Evolutionary conservation across 2,888 invertebrate genomes (phyloP), one percentile per base, ranked within the genome.

Genomic region (Drepanosiphum platanoidis): DNA sequence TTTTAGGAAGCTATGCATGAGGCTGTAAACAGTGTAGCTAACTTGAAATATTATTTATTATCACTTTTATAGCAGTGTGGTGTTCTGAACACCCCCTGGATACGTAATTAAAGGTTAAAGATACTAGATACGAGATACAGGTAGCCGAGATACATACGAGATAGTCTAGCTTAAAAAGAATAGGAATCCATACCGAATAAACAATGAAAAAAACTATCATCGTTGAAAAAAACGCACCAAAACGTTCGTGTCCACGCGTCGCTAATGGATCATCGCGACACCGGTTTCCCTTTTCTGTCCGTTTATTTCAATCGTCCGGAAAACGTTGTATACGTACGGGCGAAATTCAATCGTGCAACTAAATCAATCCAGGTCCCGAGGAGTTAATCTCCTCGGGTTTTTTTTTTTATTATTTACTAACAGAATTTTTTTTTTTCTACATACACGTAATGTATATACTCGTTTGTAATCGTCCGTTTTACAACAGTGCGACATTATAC

Each of bases 341-440:
- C 13, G 30, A 78, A 66, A 66, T 32, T 66, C 22, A 32, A 32
- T 66, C 30, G 22, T 66, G 30, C 61, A 18, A 78, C n/a, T 68
- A 46, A 79, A 46, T 42, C 46, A 66, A 42, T 39, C 46, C 13
- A 71, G 39, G 30, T 30, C 77, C 27, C n/a, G 4, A 18, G 30
- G 11, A 11, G 64, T 42, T 66, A 42, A 78, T 78, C 42, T 66
- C 22, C 15, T 46, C 15, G 4, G 79, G 34, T 66, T 79, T 79
- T 68, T n/a, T 79, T 68, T 66, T 79, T 79, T 68, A 34, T 79
- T 68, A 68, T 77, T 61, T 68, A 68, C 34, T 46, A 34, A 79
- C 42, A 42, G 30, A 32, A 66, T 8, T 30, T 22, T 77, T 32
- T 61, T 52, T 52, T n/a, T n/a, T n/a, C n/a, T n/a, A n/a, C n/a